phyloP scores from a whole-genome alignment of 2,113 vertebrate species.

The Varanus salvator region DNA sequence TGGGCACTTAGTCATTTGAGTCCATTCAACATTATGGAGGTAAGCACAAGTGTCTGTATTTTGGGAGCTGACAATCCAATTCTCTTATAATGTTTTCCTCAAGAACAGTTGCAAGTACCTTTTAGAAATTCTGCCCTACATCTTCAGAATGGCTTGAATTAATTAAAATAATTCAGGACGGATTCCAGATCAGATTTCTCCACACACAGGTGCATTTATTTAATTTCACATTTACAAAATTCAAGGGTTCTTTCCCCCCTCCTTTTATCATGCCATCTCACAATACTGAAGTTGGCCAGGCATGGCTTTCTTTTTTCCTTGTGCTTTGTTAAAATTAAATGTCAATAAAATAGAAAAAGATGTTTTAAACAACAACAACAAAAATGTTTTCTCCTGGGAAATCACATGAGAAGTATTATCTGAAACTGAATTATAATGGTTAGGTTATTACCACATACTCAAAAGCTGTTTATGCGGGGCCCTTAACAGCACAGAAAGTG shows the following conservation, averaged over 20 bases:
- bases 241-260: not conserved
- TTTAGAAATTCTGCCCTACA: not conserved
- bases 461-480: not conserved
- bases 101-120: not conserved
- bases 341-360: slow-evolving; percentile 24
- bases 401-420: slow-evolving; percentile 14
- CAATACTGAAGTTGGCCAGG: not conserved
- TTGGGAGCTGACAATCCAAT: not conserved
- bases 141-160: not conserved
- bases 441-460: not conserved
- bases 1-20: not conserved
- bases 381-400: not conserved
- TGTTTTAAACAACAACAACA: not conserved
- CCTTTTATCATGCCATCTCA: not conserved
- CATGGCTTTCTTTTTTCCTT: not conserved
- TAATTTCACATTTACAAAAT: not conserved
- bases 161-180: not conserved
- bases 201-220: not conserved
- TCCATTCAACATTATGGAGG: not conserved
- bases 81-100: not conserved
- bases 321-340: not conserved
- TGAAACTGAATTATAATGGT: slow-evolving; percentile 28
- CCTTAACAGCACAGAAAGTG: not conserved
- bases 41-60: not conserved
- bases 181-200: not conserved